Evolutionary conservation across 2,113 vertebrate species (phyloP).

Genomic region (Lanius ludovicianus): DNA sequence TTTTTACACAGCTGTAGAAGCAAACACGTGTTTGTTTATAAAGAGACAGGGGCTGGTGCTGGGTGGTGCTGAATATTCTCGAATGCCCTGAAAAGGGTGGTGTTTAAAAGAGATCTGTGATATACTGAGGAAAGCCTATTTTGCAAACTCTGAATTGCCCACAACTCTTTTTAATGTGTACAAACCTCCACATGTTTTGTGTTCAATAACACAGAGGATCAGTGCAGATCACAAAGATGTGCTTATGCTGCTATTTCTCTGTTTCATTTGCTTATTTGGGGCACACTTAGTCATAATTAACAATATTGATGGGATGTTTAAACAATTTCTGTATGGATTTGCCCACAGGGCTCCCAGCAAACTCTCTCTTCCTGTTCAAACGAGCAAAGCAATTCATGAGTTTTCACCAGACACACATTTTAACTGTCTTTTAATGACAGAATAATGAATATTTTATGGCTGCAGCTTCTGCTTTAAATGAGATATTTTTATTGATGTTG

Average conservation of each 20-base stretch:
- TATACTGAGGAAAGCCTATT: not conserved
- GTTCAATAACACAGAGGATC: not conserved
- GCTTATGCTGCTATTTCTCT: not conserved
- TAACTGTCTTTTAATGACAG: not conserved
- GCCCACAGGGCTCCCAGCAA: not conserved
- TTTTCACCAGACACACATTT: not conserved
- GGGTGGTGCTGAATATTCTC: not conserved
- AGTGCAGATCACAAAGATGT: not conserved
- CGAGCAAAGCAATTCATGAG: not conserved
- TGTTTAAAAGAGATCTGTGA: not conserved
- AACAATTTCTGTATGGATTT: constrained; percentile 30
- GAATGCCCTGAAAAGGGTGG: not conserved
- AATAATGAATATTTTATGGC: constrained; percentile 1
- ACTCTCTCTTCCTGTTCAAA: not conserved
- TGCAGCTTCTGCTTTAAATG: not conserved
- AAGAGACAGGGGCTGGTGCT: not conserved
- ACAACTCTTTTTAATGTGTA: not conserved
- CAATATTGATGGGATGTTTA: constrained; percentile 13
- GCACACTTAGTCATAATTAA: constrained; percentile 7
- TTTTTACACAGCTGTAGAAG: not conserved
- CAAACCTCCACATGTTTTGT: not conserved
- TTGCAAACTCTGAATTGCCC: not conserved
- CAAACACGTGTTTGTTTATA: not conserved
- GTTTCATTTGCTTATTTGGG: constrained; percentile 19
- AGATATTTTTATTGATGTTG: not conserved